A percentile compares a stretch with the other conserved stretches of the same genome.
phyloP scores from a whole-genome alignment of 1,140 invertebrate genomes.

The Micrasema minimum region DNA sequence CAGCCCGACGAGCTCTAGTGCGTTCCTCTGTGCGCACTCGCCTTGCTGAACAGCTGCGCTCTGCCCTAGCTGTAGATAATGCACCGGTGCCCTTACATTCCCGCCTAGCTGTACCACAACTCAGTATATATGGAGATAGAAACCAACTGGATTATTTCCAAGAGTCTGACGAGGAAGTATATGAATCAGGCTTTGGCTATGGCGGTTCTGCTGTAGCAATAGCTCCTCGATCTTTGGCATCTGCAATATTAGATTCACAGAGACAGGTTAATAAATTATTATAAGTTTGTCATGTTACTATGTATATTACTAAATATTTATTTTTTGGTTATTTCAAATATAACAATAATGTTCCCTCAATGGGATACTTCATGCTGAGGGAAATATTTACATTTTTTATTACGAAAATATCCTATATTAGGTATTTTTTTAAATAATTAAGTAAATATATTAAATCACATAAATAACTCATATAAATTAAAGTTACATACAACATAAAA shows the following conservation, averaged over 20 bases:
- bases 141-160: slow-evolving; percentile 75
- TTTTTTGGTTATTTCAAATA: no score
- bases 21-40: slow-evolving; percentile 59
- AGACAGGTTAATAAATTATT: slow-evolving; percentile 58
- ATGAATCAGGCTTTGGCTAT: slow-evolving; percentile 52
- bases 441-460: no score
- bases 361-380: no score
- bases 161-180: slow-evolving; percentile 64
- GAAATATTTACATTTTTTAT: no score
- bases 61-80: slow-evolving; percentile 5
- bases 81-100: slow-evolving; percentile 38
- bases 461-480: no score
- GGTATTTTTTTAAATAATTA: no score
- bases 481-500: no score
- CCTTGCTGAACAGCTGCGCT: slow-evolving; percentile 51
- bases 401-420: no score
- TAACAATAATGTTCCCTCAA: no score
- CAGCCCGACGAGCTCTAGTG: slow-evolving; percentile 60
- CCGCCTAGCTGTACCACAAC: slow-evolving; percentile 55
- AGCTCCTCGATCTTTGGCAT: slow-evolving; percentile 61
- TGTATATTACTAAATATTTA: background rate
- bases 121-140: slow-evolving; percentile 69
- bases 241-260: slow-evolving; percentile 58
- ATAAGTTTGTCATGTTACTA: no score
- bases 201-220: slow-evolving; percentile 57